Base-by-base conservation (phyloP, 2,797 vertebrate genomes). In the Leptodactylus fallax region DNA sequence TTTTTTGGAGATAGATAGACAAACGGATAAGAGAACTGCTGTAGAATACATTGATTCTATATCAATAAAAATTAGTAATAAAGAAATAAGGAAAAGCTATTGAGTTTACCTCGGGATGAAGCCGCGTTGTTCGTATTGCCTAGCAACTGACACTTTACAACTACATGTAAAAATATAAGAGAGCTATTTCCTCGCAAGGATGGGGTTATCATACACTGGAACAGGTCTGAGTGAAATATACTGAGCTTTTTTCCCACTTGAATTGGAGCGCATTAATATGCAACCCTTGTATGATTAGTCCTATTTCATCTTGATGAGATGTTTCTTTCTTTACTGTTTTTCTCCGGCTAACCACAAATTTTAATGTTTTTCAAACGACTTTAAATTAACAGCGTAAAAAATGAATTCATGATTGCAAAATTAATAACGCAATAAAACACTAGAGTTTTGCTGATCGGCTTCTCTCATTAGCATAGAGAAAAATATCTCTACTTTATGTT, bases 191-290 rank as follows among this genome's bases (percentile, higher is more conserved):
- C 25, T 19, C 21, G 65, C 6, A 45, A 4, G 67, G 17, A 19
- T 45, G 72, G n/a, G 56, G 36, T n/a, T 53, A 51, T 61, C 81
- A n/a, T 55, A 7, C n/a, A 12, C 72, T 19, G 72, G 58, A 85
- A 51, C 21, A 61, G 21, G 58, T 19, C 51, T 63, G n/a, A 49
- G 36, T 61, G 61, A 51, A 21, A 85, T 60, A 51, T 21, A 23
- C 45, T 0, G 1, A 49, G 14, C 71, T 76, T 58, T 85, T 74
- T 60, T 55, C 53, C 83, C 71, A 47, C 58, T 21, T 63, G 55
- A 77, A 76, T 77, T 76, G 83, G 17, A 94, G 93, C 7, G 8
- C 63, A 71, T 71, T 79, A 93, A 93, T 93, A 92, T 93, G 95
- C 94, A 94, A 92, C 94, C 92, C 92, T 51, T 51, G 72, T 76